phyloP scores from a whole-genome alignment of 2,888 invertebrate genomes.

The Stramonita haemastoma region DNA sequence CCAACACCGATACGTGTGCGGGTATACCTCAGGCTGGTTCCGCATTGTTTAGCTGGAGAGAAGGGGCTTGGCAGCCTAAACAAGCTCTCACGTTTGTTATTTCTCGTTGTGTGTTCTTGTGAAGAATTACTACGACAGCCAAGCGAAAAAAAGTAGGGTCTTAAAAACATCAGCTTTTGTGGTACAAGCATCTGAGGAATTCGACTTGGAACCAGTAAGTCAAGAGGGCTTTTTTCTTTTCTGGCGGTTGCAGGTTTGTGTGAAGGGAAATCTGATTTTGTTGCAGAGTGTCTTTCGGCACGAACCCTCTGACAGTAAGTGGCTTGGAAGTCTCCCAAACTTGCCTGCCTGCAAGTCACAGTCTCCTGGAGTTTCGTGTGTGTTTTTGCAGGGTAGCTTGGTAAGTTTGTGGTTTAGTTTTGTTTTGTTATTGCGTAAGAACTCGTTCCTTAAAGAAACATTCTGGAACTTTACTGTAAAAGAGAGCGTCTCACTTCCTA shows the following conservation, averaged over 20 bases:
- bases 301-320: no score
- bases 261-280: slow-evolving; percentile 7
- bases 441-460: no score
- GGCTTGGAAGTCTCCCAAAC: no score
- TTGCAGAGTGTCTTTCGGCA: not conserved
- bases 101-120: slow-evolving; percentile 24
- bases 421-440: no score
- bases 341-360: no score
- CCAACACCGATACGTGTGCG: not conserved
- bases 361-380: no score
- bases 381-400: no score
- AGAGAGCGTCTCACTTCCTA: no score
- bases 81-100: not conserved
- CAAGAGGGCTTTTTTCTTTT: not conserved
- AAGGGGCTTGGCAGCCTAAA: not conserved
- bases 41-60: slow-evolving; percentile 6
- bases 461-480: no score
- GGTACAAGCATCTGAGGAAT: not conserved
- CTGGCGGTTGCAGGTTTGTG: not conserved
- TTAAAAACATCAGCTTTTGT: not conserved
- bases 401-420: no score
- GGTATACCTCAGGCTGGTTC: not conserved
- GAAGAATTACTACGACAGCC: not conserved
- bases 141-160: not conserved
- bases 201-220: not conserved